A percentile compares a stretch with the other conserved stretches of the same genome.
phyloP scores from a whole-genome alignment of 2,888 invertebrate species.

The Orthonychiurus folsomi region DNA sequence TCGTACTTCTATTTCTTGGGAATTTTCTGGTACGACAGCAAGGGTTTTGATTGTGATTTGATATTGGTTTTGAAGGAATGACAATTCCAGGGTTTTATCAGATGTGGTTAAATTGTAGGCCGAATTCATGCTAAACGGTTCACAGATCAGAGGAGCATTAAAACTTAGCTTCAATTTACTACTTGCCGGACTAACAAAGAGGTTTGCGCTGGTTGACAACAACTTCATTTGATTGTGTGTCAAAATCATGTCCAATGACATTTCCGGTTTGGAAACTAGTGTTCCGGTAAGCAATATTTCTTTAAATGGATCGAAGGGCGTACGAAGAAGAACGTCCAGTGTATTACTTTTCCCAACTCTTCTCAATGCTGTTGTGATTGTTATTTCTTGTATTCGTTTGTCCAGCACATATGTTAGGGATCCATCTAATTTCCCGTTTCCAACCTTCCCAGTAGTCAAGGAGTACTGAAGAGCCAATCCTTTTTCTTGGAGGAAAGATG shows the following conservation, averaged over 20 bases:
- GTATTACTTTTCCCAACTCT: slow-evolving; percentile 8
- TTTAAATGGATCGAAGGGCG: slow-evolving; percentile 23
- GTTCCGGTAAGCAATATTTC: slow-evolving; percentile 16
- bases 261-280: slow-evolving; percentile 7
- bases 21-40: slow-evolving; percentile 24
- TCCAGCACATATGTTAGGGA: slow-evolving; percentile 22
- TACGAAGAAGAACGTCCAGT: slow-evolving; percentile 26
- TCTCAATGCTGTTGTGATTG: slow-evolving; percentile 20
- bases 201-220: slow-evolving; percentile 15
- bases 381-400: slow-evolving; percentile 14
- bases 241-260: slow-evolving; percentile 19
- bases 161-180: slow-evolving; percentile 23
- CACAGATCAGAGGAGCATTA: slow-evolving; percentile 24
- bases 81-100: slow-evolving; percentile 20
- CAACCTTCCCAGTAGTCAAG: slow-evolving; percentile 10
- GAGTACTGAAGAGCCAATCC: slow-evolving; percentile 26
- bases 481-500: slow-evolving; percentile 15
- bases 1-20: slow-evolving; percentile 25
- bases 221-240: slow-evolving; percentile 21
- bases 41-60: slow-evolving; percentile 23
- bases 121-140: slow-evolving; percentile 24
- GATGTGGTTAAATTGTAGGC: slow-evolving; percentile 25
- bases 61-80: slow-evolving; percentile 29
- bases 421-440: slow-evolving; percentile 18
- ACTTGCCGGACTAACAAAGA: slow-evolving; percentile 20